phyloP scores from a whole-genome alignment of 2,888 invertebrate species.

The Papilio gigon region DNA sequence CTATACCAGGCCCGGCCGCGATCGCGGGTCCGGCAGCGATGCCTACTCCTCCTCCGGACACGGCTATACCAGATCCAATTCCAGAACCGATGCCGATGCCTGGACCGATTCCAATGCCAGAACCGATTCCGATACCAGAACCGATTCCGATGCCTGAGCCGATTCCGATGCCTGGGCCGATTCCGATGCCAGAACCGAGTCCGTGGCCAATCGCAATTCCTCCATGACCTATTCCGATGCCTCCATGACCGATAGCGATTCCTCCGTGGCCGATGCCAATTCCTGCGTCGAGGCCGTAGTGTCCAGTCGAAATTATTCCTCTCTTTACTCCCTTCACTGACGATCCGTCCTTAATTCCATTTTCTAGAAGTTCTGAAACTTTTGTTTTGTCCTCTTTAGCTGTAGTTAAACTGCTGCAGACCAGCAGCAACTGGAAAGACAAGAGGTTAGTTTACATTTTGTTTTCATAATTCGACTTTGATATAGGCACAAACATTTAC shows the following conservation, averaged over 20 bases:
- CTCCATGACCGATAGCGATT: slow-evolving; percentile 33
- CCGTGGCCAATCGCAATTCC: slow-evolving; percentile 39
- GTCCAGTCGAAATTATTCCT: slow-evolving; percentile 57
- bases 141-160: slow-evolving; percentile 18
- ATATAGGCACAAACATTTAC: too few relatives aligned
- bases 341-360: slow-evolving; percentile 67
- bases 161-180: slow-evolving; percentile 46
- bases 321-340: slow-evolving; percentile 69
- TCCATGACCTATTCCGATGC: slow-evolving; percentile 27
- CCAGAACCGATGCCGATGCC: slow-evolving; percentile 41
- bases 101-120: slow-evolving; percentile 49
- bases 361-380: slow-evolving; percentile 66
- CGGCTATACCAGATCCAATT: slow-evolving; percentile 40
- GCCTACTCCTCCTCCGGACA: slow-evolving; percentile 35
- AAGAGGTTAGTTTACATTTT: background rate
- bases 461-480: too few relatives aligned
- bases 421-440: slow-evolving; percentile 68
- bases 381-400: slow-evolving; percentile 64
- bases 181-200: slow-evolving; percentile 41
- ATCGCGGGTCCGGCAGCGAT: slow-evolving; percentile 40
- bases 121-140: slow-evolving; percentile 47
- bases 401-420: slow-evolving; percentile 64
- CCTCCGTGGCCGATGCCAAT: slow-evolving; percentile 48
- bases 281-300: slow-evolving; percentile 45
- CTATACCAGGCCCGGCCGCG: slow-evolving; percentile 42